A percentile compares a stretch with the other conserved stretches of the same genome.
phyloP scores from a whole-genome alignment of 64 coral and sea anemone species.

The Exaiptasia diaphana region DNA sequence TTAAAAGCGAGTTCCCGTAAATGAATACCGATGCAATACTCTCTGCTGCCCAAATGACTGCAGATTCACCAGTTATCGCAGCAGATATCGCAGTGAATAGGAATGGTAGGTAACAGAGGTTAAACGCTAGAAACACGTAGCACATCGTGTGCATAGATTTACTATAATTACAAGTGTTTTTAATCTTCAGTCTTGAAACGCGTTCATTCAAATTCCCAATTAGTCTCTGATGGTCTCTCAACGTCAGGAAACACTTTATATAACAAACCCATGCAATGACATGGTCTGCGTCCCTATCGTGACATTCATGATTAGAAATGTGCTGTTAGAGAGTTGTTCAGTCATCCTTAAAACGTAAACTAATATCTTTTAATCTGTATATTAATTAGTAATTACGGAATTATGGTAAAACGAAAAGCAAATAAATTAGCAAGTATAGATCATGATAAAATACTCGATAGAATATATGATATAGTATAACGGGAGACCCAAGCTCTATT shows the following conservation, averaged over 20 bases:
- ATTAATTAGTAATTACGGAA: too few species aligned
- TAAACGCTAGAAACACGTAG: slow-evolving; percentile 16
- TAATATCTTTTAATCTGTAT: too few species aligned
- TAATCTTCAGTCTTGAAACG: background rate
- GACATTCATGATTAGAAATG: too few species aligned
- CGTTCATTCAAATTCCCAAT: background rate
- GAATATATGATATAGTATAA: too few species aligned
- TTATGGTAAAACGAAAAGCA: too few species aligned
- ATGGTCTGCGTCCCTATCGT: too few species aligned
- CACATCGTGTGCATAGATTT: slow-evolving; percentile 18
- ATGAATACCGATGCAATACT: background rate
- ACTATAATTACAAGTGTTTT: background rate
- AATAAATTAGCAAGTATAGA: too few species aligned
- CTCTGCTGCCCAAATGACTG: background rate
- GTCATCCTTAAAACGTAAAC: too few species aligned
- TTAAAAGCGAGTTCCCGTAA: background rate
- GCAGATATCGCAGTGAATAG: slow-evolving; percentile 1
- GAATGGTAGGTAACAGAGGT: slow-evolving; percentile 31
- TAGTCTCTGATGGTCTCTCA: background rate
- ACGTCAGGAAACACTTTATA: background rate
- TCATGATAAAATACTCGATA: too few species aligned
- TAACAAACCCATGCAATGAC: background rate
- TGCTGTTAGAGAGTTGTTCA: too few species aligned
- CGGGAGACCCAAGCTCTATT: too few species aligned
- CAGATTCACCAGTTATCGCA: background rate